Evolutionary conservation across 2,113 vertebrate species (phyloP).

Genomic region (Pituophis catenifer): DNA sequence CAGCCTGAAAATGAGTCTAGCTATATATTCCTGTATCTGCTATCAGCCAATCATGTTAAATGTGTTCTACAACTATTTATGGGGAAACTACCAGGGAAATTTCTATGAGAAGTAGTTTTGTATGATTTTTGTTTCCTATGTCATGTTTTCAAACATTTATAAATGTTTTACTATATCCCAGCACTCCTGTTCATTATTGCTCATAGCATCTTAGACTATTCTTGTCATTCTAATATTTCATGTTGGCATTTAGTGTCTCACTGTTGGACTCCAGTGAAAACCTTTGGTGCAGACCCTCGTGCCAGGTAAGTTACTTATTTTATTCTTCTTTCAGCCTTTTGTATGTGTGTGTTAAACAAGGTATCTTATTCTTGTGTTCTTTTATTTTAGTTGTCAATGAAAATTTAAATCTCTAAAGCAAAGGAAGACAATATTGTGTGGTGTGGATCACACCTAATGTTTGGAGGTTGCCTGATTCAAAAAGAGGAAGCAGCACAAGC

Average conservation of each 20-base stretch:
- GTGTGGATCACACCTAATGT: background rate
- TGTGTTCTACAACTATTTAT: background rate
- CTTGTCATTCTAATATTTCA: background rate
- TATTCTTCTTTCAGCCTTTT: background rate
- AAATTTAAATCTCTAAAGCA: background rate
- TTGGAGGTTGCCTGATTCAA: background rate
- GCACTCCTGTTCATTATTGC: background rate
- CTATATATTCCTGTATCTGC: background rate
- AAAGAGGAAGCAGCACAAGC: background rate
- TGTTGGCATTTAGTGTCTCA: slow-evolving; percentile 64
- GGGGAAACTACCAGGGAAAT: background rate
- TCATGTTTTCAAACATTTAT: background rate
- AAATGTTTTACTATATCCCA: background rate
- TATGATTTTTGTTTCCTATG: background rate
- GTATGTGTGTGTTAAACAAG: background rate
- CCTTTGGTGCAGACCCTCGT: slow-evolving; percentile 56
- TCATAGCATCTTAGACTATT: background rate
- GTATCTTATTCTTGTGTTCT: background rate
- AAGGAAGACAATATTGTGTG: background rate
- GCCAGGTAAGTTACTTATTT: slow-evolving; percentile 61
- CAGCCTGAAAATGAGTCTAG: background rate
- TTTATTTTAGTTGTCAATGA: background rate
- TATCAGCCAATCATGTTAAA: background rate
- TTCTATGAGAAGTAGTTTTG: background rate
- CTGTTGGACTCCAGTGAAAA: slow-evolving; percentile 73